Evolutionary conservation across 2,113 vertebrate genomes (phyloP), one percentile per base, ranked within the genome.

Genomic region (Charadrius vociferus): DNA sequence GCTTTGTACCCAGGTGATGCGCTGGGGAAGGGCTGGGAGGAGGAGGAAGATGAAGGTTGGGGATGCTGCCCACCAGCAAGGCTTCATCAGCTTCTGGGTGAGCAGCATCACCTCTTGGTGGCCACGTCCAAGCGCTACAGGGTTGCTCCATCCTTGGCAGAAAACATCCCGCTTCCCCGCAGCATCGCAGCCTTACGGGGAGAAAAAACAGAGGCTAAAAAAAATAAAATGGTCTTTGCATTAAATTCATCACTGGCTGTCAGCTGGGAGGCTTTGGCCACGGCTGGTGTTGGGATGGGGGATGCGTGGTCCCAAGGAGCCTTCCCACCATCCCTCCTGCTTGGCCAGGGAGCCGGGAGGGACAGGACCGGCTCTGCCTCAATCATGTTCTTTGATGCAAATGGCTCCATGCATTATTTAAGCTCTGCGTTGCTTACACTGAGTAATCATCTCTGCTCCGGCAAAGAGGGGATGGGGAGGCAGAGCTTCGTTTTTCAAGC

Each of bases 241-340:
- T 56, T 74, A 74, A 81, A 92, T 41, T 19, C 34, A 19, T 59
- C 27, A 32, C 14, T 62, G 24, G 6, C 19, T 39, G 39, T 4
- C 10, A 2, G 39, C 24, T 91, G 8, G 8, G 61, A 39, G 36
- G 17, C 55, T 67, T 58, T 62, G 34, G 41, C 32, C 4, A 27
- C 53, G 58, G 34, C 50, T 52, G 58, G 7, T 58, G 50, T 8
- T 3, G 10, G 30, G 19, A 9, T 19, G 39, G 59, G 27, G 72
- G 12, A 7, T 29, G 26, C 0, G 2, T 0, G 1, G 11, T 80
- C n/a, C 53, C 19, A 41, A 24, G 29, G 49, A 32, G 1, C 17
- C 10, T 62, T 77, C 27, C n/a, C 18, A 8, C 18, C 9, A 23
- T 55, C 24, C 18, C 10, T 2, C 37, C 7, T 6, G 36, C 2